Conservation (phyloP, 2,797 vertebrate genomes). For the Gymnoscopelus braueri region DNA sequence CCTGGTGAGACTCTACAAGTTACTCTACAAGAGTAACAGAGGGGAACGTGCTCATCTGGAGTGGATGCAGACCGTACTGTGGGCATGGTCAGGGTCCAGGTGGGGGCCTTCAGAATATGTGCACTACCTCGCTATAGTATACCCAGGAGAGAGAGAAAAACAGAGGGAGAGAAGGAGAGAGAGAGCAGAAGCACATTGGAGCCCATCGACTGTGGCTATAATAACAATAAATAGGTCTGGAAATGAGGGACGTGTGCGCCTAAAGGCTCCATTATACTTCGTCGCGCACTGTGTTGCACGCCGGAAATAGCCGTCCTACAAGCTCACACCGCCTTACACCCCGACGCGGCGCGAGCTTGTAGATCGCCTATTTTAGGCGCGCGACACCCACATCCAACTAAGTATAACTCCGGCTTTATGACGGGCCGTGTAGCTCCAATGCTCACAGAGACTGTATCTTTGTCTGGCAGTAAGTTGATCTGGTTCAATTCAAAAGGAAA, state of each 20-base stretch:
- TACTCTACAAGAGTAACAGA: neutral
- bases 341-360: too few relatives aligned
- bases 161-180: neutral
- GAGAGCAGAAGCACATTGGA: neutral
- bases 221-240: slow-evolving; percentile 54
- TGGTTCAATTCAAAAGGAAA: slow-evolving; percentile 73
- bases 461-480: slow-evolving; percentile 68
- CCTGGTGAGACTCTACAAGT: slow-evolving; percentile 10
- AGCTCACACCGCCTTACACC: too few relatives aligned
- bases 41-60: neutral
- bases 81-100: too few relatives aligned
- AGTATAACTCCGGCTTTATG: slow-evolving; percentile 14
- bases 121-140: too few relatives aligned
- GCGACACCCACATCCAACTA: too few relatives aligned
- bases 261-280: too few relatives aligned
- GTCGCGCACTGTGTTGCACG: too few relatives aligned
- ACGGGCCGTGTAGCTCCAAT: slow-evolving; percentile 54
- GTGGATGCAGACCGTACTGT: too few relatives aligned
- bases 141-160: neutral
- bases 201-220: slow-evolving; percentile 21
- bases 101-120: too few relatives aligned
- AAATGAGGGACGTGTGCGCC: slow-evolving; percentile 40
- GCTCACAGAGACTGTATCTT: slow-evolving; percentile 65
- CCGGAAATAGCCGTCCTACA: too few relatives aligned
- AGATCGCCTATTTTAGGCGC: too few relatives aligned